A percentile compares a stretch with the other conserved stretches of the same genome.
phyloP scores from a whole-genome alignment of 2,113 vertebrate species.

The Galbula dea region DNA sequence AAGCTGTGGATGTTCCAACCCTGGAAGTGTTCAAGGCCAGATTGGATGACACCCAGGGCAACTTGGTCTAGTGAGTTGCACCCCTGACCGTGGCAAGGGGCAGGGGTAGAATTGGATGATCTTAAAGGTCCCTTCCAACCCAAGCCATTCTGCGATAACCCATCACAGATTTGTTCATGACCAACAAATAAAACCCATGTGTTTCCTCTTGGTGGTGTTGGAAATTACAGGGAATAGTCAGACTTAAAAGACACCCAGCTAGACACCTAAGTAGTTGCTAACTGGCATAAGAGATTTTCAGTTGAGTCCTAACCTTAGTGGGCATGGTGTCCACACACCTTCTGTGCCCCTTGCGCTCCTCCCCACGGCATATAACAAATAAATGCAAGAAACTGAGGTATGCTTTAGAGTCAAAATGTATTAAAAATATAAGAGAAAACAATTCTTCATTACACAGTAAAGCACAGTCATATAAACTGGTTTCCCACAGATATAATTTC shows the following conservation, averaged over 20 bases:
- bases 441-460: not conserved
- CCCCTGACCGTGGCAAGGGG: too few relatives aligned
- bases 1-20: too few relatives aligned
- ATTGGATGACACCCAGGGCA: too few relatives aligned
- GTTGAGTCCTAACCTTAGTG: not conserved
- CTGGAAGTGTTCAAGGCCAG: too few relatives aligned
- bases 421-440: not conserved
- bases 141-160: not conserved
- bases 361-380: not conserved
- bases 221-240: not conserved
- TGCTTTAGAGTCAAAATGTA: not conserved
- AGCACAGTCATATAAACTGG: not conserved
- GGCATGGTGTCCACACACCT: fast-evolving
- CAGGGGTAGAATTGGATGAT: too few relatives aligned
- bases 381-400: not conserved
- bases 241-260: not conserved
- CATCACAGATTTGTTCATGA: not conserved
- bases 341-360: not conserved
- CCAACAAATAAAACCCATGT: not conserved
- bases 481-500: not conserved
- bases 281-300: not conserved
- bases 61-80: too few relatives aligned
- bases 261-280: not conserved
- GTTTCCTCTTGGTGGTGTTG: not conserved
- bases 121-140: too few relatives aligned